Conservation (phyloP, 2,888 invertebrate genomes). For the Dioctria linearis region DNA sequence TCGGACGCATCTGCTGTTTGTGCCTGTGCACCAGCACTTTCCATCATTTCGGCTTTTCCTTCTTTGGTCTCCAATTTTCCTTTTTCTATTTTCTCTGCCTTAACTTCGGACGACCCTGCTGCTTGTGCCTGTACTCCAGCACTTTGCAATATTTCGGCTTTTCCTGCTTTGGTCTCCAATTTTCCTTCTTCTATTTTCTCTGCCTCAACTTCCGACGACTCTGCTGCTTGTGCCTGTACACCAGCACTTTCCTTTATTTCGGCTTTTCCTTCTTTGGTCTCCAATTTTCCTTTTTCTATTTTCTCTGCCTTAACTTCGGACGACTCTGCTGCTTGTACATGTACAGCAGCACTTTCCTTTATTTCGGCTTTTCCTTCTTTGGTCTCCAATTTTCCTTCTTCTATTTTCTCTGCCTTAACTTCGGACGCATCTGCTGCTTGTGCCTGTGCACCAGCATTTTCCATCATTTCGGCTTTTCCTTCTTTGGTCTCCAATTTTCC, state of each 20-base stretch:
- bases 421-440: background rate
- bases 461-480: constrained; percentile 22
- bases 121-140: constrained; percentile 2
- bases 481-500: constrained; percentile 34
- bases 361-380: background rate
- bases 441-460: constrained; percentile 34
- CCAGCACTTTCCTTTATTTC: background rate
- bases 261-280: background rate
- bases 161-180: constrained; percentile 17
- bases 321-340: constrained; percentile 19
- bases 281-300: no score
- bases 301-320: no score
- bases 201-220: constrained; percentile 40
- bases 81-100: constrained; percentile 24
- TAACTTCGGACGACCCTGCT: constrained; percentile 11
- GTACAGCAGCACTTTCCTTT: constrained; percentile 49
- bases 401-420: constrained; percentile 20
- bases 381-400: constrained; percentile 60
- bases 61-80: constrained; percentile 1
- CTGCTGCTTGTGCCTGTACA: constrained; percentile 47
- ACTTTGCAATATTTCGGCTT: constrained; percentile 49
- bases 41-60: background rate
- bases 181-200: constrained; percentile 29
- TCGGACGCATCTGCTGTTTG: background rate
- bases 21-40: constrained; percentile 55